Conservation (phyloP, 35 echinoderm and acorn worm species). For the Diadema setosum region DNA sequence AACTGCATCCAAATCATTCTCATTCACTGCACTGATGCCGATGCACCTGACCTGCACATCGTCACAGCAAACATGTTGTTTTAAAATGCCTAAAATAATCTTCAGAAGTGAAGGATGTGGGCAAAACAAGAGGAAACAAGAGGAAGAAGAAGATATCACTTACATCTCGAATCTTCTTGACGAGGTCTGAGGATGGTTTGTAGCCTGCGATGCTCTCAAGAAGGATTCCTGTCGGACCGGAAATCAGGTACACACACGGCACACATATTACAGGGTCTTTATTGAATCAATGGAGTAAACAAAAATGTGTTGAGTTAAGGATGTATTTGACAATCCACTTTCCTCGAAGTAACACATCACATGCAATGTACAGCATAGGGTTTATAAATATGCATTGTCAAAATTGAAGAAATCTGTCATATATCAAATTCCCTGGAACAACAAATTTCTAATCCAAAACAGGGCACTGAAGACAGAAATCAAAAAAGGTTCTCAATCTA, state of each 20-base stretch:
- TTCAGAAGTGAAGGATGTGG: neutral
- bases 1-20: neutral
- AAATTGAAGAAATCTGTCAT: neutral
- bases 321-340: neutral
- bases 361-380: neutral
- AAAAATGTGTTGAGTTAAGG: neutral
- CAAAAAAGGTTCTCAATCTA: too few species aligned
- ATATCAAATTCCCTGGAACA: neutral
- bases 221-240: conserved; percentile 62
- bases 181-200: conserved; percentile 12
- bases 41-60: neutral
- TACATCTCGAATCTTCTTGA: conserved; percentile 67
- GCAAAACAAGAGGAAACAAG: conserved; percentile 54
- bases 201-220: conserved; percentile 70
- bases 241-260: conserved; percentile 75
- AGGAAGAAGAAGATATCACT: too few species aligned
- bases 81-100: neutral
- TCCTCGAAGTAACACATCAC: neutral
- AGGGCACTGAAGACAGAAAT: too few species aligned
- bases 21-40: neutral
- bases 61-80: too few species aligned
- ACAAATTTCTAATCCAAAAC: neutral
- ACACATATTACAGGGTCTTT: conserved; percentile 85
- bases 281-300: too few species aligned
- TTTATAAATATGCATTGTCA: neutral